Conservation (phyloP, 2,113 vertebrate genomes). For the Oreochromis tanganicae region DNA sequence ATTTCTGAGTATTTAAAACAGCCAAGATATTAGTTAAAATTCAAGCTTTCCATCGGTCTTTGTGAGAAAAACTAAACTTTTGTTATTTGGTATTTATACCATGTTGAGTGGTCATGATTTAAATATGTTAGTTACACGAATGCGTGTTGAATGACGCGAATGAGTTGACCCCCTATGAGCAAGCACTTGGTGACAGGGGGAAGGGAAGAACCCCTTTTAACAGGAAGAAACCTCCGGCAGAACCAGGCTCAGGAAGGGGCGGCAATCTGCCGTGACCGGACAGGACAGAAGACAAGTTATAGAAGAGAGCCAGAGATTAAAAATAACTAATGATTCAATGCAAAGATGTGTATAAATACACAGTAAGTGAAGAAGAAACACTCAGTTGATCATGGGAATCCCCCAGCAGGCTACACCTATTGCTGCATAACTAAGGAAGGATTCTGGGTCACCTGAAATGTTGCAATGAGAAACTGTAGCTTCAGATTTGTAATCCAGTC, state of each 20-base stretch:
- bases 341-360: background rate
- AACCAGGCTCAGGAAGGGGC: background rate
- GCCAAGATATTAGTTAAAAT: background rate
- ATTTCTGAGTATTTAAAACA: background rate
- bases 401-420: background rate
- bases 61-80: background rate
- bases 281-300: background rate
- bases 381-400: background rate
- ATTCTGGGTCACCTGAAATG: background rate
- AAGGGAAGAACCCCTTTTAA: background rate
- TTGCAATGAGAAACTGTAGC: background rate
- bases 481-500: background rate
- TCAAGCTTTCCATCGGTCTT: background rate
- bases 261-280: background rate
- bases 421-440: background rate
- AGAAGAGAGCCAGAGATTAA: background rate
- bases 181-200: background rate
- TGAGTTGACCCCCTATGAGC: accelerated
- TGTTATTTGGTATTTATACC: background rate
- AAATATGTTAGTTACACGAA: background rate
- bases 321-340: background rate
- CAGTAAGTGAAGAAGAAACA: background rate
- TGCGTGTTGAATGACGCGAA: background rate
- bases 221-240: background rate
- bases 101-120: background rate